Evolutionary conservation across 2,888 invertebrate species (phyloP).

Genomic region (Tachina grossa): DNA sequence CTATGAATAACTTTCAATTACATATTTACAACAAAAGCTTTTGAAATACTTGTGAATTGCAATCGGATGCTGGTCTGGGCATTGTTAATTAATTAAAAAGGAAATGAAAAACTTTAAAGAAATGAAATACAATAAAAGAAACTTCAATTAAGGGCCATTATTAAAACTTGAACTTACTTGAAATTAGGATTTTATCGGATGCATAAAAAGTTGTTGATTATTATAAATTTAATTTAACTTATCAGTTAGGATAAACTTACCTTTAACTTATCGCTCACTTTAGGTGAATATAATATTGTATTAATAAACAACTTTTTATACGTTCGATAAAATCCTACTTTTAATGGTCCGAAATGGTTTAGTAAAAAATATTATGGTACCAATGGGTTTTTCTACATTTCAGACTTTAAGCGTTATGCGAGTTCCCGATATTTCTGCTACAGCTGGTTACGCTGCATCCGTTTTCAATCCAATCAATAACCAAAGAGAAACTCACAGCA

Average conservation of each 20-base stretch:
- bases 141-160: no score
- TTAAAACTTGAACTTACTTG: no score
- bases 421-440: slow-evolving; percentile 72
- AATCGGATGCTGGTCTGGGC: background rate
- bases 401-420: slow-evolving; percentile 72
- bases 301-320: background rate
- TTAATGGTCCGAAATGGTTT: no score
- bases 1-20: slow-evolving; percentile 24
- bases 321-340: no score
- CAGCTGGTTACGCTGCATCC: slow-evolving; percentile 73
- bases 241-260: no score
- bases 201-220: no score
- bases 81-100: background rate
- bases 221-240: no score
- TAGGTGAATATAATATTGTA: no score
- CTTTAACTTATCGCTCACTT: no score
- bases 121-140: background rate
- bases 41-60: background rate
- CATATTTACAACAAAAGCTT: background rate
- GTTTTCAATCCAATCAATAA: slow-evolving; percentile 58
- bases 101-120: background rate
- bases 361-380: background rate
- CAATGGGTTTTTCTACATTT: background rate
- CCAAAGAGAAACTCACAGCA: slow-evolving; percentile 60
- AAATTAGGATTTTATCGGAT: no score